phyloP scores from a whole-genome alignment of 2,113 vertebrate genomes.

The Damaliscus lunatus region DNA sequence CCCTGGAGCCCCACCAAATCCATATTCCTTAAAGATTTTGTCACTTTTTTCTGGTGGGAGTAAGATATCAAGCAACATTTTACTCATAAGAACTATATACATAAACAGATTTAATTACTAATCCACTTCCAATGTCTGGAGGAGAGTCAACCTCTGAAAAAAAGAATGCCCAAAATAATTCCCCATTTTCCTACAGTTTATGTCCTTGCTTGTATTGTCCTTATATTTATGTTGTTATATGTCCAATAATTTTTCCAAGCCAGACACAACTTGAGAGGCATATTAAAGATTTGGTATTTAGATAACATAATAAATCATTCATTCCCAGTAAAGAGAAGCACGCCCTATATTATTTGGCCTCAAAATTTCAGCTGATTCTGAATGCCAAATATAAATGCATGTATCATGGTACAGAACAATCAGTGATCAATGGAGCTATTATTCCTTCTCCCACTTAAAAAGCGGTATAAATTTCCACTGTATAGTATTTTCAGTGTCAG shows the following conservation, averaged over 20 bases:
- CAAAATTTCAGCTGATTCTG: background rate
- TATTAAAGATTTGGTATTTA: conserved; percentile 23
- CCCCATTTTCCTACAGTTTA: background rate
- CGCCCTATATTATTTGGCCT: background rate
- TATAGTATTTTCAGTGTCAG: background rate
- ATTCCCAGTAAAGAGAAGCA: background rate
- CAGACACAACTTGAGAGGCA: background rate
- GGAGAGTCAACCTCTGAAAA: background rate
- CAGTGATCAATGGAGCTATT: background rate
- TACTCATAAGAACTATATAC: background rate
- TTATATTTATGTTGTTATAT: background rate
- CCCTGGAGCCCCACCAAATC: background rate
- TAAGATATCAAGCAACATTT: background rate
- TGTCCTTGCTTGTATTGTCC: background rate
- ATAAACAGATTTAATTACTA: conserved; percentile 34
- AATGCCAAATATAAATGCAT: background rate
- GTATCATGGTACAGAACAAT: background rate
- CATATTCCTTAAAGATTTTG: background rate
- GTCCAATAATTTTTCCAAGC: background rate
- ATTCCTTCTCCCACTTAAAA: background rate
- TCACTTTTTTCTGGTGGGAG: background rate
- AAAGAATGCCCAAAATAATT: background rate
- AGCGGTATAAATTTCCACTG: background rate
- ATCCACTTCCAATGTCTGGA: background rate
- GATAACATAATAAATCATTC: conserved; percentile 15